Evolutionary conservation across 64 coral and sea anemone species (phyloP), one percentile per base, ranked within the genome.

Genomic region (Exaiptasia diaphana): DNA sequence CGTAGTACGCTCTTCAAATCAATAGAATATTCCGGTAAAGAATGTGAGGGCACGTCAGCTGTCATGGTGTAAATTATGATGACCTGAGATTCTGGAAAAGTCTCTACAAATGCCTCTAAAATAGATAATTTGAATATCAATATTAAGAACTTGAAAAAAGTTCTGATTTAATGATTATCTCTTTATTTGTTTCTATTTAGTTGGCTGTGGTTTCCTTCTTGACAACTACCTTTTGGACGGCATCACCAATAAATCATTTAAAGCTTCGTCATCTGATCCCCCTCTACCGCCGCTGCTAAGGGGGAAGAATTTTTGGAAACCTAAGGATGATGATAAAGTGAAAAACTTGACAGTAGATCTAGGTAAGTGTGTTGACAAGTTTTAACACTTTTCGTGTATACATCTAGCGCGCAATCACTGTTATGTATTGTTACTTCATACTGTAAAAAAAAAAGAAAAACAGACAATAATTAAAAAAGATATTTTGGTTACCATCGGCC

Each of bases 161-260:
- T n/a, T n/a, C n/a, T n/a, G n/a, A n/a, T n/a, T 46, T 46, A 46
- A 46, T 8, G 15, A 7, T 61, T 3, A 29, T 27, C 2, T 4
- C 4, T 17, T 71, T 3, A 44, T 73, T 29, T 2, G 27, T 22
- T 13, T 73, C 26, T 0, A 42, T 49, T 2, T 33, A 73, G 69
- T 73, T 73, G 69, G 69, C 29, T 73, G 69, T 73, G 69, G 69
- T 46, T 15, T 5, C 24, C 45, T 73, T 29, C 7, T 73, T 3
- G 69, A 73, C 20, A 73, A 73, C 23, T 73, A 45, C 22, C 38
- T 73, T 29, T 2, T 73, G 12, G 69, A 49, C 13, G 38, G 38
- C 44, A 52, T 52, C n/a, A 37, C 69, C 2, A 49, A 37, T 25
- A n/a, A 37, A 28, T 46, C 69, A 42, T 73, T 73, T n/a, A 45